Evolutionary conservation across 2,888 invertebrate genomes (phyloP).

Genomic region (Trichogramma evanescens): DNA sequence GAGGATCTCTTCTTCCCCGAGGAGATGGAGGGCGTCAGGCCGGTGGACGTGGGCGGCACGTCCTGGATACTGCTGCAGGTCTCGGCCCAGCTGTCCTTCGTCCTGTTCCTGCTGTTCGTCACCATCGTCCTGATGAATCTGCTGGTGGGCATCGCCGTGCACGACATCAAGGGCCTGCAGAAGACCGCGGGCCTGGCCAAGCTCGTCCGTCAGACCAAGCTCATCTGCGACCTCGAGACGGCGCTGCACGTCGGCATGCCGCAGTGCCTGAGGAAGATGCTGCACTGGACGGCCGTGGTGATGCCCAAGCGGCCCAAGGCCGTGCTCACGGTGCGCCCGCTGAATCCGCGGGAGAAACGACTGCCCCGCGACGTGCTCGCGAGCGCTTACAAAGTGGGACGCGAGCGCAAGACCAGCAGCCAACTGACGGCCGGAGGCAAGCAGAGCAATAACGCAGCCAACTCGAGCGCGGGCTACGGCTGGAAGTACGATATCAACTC

Average conservation of each 20-base stretch:
- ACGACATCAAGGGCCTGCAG: constrained; percentile 78
- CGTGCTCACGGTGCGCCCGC: constrained; percentile 73
- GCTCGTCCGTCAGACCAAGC: constrained; percentile 74
- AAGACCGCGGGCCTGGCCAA: constrained; percentile 80
- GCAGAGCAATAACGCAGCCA: constrained; percentile 30
- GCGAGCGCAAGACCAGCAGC: constrained; percentile 55
- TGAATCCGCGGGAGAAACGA: constrained; percentile 76
- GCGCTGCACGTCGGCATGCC: constrained; percentile 75
- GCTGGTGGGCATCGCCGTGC: constrained; percentile 79
- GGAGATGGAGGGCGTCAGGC: constrained; percentile 67
- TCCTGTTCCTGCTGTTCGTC: constrained; percentile 73
- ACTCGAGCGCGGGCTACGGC: constrained; percentile 25
- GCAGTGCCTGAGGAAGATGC: constrained; percentile 63
- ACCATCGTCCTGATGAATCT: constrained; percentile 82
- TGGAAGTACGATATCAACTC: constrained; percentile 30
- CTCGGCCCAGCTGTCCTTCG: constrained; percentile 75
- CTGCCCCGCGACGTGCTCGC: constrained; percentile 72
- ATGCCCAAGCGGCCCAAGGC: constrained; percentile 77
- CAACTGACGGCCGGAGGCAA: constrained; percentile 27
- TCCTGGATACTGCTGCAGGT: constrained; percentile 63
- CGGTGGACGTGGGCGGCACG: constrained; percentile 32
- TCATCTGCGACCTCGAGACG: constrained; percentile 79
- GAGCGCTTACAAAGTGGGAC: constrained; percentile 75
- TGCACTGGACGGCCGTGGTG: constrained; percentile 72
- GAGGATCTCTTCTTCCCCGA: constrained; percentile 57